Base-by-base conservation (phyloP, 2,113 vertebrate genomes). In the Vulpes ferrilata region DNA sequence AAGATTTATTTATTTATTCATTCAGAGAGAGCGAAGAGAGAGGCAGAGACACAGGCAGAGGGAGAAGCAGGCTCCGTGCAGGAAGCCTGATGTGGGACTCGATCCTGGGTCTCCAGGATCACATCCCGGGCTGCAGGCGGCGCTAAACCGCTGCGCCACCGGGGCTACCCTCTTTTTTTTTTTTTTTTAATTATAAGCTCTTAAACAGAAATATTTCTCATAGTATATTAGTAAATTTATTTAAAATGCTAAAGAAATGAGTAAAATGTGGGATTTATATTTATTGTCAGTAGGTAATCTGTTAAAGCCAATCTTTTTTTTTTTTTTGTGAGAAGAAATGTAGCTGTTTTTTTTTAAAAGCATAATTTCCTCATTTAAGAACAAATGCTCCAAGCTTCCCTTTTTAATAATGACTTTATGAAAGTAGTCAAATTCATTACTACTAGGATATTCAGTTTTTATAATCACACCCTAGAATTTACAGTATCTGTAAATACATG, bases 321-420 rank as follows among this genome's bases (percentile, higher is more conserved):
- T 82, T 43, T 71, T 38, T 93, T 93, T 35, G 53, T 81, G 30
- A 88, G 25, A 86, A 80, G 32, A 89, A 92, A 73, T 71, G 19
- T 59, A 79, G 35, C 25, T 81, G 1, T 83, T 93, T n/a, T 59
- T 59, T 96, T 90, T 87, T 65, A n/a, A 88, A 83, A 96, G 35
- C 15, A n/a, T 69, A 55, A 51, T 83, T 90, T 95, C 25, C 25
- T 93, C 30, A 83, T 35, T 90, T 78, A 74, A 84, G 32, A 86
- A 87, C 23, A 93, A 30, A 64, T 93, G 65, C 13, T 76, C 51
- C 35, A 53, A 53, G 43, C 35, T 88, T 88, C 30, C 32, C 12
- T 64, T 94, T 78, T 91, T 84, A 92, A 64, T 94, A 95, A 88
- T 80, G 48, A 73, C 69, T 78, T 89, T 60, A 51, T 30, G 62